Conservation (phyloP, 2,797 vertebrate genomes). For the Orientallactaga sibirica region DNA sequence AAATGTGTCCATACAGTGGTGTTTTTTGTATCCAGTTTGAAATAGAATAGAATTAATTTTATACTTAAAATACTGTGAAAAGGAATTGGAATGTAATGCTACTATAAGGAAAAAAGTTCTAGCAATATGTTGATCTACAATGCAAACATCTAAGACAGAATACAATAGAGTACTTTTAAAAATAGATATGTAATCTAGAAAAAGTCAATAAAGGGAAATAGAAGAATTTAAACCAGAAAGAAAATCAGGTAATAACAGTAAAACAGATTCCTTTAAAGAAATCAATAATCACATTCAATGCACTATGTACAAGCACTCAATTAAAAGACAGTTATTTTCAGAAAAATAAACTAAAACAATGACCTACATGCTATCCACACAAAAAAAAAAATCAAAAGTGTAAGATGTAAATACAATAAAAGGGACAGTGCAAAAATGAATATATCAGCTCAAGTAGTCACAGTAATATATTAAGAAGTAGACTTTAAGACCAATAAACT, state of each 20-base stretch:
- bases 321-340: background rate
- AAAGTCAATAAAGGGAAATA: conserved; percentile 14
- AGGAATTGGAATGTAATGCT: background rate
- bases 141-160: background rate
- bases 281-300: background rate
- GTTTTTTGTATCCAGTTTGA: background rate
- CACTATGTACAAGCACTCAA: background rate
- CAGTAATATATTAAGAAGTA: background rate
- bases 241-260: background rate
- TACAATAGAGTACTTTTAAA: background rate
- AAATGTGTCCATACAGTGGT: background rate
- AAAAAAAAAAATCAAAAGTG: conserved; percentile 22
- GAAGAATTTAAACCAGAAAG: background rate
- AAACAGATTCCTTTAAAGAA: conserved; percentile 25
- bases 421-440: background rate
- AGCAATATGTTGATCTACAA: background rate
- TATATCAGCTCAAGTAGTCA: background rate
- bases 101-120: background rate
- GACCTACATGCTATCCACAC: background rate
- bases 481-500: background rate
- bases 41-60: conserved; percentile 28
- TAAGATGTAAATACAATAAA: background rate
- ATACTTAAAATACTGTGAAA: background rate
- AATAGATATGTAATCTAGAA: conserved; percentile 5
- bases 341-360: conserved; percentile 10